Evolutionary conservation across 2,888 invertebrate species (phyloP).

Genomic region (Acrobasis repandana): DNA sequence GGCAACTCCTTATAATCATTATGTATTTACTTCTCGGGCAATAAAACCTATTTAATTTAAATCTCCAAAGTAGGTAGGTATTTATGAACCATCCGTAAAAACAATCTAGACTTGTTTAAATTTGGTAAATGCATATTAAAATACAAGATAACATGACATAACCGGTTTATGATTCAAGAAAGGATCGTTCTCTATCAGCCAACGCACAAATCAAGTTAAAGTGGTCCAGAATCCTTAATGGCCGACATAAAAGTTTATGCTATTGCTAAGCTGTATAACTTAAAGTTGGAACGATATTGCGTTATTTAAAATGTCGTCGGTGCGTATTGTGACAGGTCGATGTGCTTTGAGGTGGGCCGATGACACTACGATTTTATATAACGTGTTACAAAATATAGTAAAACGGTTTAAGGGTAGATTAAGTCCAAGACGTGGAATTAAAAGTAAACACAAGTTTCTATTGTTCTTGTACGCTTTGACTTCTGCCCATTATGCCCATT

Average conservation of each 20-base stretch:
- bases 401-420: too few relatives aligned
- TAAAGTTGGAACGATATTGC: slow-evolving; percentile 9
- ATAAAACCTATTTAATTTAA: too few relatives aligned
- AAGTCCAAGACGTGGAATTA: too few relatives aligned
- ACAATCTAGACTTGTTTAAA: background rate
- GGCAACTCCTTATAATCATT: too few relatives aligned
- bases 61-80: too few relatives aligned
- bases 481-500: too few relatives aligned
- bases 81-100: too few relatives aligned
- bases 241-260: slow-evolving; percentile 22
- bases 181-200: slow-evolving; percentile 12
- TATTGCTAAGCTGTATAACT: slow-evolving; percentile 13
- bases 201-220: slow-evolving; percentile 14
- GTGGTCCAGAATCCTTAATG: slow-evolving; percentile 21
- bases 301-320: slow-evolving; percentile 5
- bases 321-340: slow-evolving; percentile 9
- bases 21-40: too few relatives aligned
- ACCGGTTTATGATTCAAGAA: slow-evolving; percentile 14
- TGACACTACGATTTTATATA: background rate
- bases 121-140: background rate
- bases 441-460: too few relatives aligned
- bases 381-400: too few relatives aligned
- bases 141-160: background rate
- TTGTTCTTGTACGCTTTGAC: too few relatives aligned
- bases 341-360: slow-evolving; percentile 7